A percentile compares a stretch with the other conserved stretches of the same genome.
Evolutionary conservation across 1,140 invertebrate genomes (phyloP).

Genomic region (Eupeodes corollae): DNA sequence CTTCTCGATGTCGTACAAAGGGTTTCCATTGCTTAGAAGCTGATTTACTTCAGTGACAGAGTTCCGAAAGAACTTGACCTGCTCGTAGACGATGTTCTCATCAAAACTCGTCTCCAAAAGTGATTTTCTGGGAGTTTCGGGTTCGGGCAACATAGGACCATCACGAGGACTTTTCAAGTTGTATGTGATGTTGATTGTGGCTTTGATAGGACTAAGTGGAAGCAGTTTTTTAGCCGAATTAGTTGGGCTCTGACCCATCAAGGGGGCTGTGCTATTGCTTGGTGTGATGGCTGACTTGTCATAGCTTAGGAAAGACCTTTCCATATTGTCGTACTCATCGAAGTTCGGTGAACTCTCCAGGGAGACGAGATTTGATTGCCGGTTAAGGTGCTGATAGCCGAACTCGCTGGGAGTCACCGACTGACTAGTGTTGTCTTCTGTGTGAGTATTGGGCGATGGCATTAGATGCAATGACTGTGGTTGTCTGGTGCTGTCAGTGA

Average conservation of each 20-base stretch:
- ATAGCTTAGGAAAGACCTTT: conserved; percentile 6
- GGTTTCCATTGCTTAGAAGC: conserved; percentile 26
- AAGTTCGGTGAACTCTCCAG: conserved; percentile 29
- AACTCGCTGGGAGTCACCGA: conserved; percentile 36
- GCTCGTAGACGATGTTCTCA: conserved; percentile 52
- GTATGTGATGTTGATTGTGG: conserved; percentile 58
- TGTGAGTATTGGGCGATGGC: conserved; percentile 34
- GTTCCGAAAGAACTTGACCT: conserved; percentile 59
- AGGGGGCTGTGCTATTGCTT: conserved; percentile 5
- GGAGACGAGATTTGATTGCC: conserved; percentile 32
- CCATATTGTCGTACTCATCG: conserved; percentile 32
- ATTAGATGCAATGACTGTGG: conserved; percentile 7
- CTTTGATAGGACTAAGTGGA: conserved; percentile 42
- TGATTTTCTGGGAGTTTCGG: conserved; percentile 7
- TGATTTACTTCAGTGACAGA: conserved; percentile 65
- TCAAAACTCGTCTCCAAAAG: conserved; percentile 34
- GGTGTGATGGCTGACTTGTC: conserved; percentile 14
- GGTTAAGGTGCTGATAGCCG: conserved; percentile 34
- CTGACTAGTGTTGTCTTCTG: conserved; percentile 37
- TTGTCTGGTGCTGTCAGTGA: conserved; percentile 16
- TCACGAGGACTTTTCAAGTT: conserved; percentile 33
- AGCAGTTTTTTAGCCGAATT: background rate
- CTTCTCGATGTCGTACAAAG: background rate
- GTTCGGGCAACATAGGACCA: background rate
- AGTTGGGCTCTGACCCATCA: background rate